Evolutionary conservation across 2,888 invertebrate genomes (phyloP).

Genomic region (Tortrix viridana): DNA sequence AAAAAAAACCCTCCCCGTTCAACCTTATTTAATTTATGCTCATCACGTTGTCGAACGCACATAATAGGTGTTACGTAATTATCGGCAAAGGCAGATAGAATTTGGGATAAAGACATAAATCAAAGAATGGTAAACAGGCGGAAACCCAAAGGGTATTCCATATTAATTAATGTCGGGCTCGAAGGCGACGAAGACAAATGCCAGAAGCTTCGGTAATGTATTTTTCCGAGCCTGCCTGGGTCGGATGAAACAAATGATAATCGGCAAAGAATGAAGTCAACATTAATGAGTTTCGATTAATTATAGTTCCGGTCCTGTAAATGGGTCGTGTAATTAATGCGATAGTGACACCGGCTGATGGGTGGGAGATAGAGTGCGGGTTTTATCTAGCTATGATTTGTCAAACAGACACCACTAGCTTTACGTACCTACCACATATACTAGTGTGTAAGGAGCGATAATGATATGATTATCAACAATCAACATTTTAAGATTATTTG

Average conservation of each 20-base stretch:
- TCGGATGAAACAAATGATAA: constrained; percentile 81
- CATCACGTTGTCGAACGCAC: constrained; percentile 33
- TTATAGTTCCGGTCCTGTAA: constrained; percentile 59
- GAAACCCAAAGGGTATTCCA: constrained; percentile 77
- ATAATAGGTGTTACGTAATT: constrained; percentile 39
- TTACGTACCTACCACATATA: background rate
- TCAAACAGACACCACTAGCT: constrained; percentile 8
- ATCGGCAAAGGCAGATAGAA: constrained; percentile 49
- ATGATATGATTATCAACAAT: too few relatives aligned
- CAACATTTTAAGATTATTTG: too few relatives aligned
- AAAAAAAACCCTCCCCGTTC: constrained; percentile 8
- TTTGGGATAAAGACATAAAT: constrained; percentile 66
- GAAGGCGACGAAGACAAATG: constrained; percentile 82
- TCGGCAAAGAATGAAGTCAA: constrained; percentile 82
- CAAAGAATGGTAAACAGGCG: constrained; percentile 70
- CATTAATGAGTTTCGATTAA: constrained; percentile 77
- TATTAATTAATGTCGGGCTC: constrained; percentile 80
- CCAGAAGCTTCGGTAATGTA: constrained; percentile 74
- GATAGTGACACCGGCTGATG: constrained; percentile 31
- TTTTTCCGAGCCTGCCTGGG: constrained; percentile 72
- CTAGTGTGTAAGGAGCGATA: too few relatives aligned
- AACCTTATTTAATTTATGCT: constrained; percentile 22
- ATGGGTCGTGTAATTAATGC: constrained; percentile 47
- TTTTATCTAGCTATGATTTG: constrained; percentile 14
- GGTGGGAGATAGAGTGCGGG: constrained; percentile 23